Evolutionary conservation across 2,797 vertebrate species (phyloP).

Genomic region (Sparus aurata): DNA sequence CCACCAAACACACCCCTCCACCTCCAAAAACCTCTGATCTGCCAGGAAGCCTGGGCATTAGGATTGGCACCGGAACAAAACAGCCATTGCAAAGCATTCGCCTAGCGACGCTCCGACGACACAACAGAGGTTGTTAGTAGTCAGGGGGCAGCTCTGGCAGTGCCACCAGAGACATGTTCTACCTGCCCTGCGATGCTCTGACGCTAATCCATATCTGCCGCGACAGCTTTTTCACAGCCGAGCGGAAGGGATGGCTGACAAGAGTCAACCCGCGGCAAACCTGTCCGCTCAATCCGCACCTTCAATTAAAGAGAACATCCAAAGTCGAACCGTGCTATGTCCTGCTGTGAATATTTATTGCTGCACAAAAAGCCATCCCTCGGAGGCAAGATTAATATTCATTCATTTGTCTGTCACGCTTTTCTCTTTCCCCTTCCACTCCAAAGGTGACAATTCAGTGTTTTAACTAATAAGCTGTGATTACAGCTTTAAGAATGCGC

Average conservation of each 20-base stretch:
- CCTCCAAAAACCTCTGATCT: constrained; percentile 63
- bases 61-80: constrained; percentile 68
- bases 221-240: constrained; percentile 55
- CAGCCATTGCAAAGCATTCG: constrained; percentile 35
- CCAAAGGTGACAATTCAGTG: constrained; percentile 17
- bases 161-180: constrained; percentile 63
- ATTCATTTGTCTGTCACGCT: constrained; percentile 41
- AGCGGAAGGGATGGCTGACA: constrained; percentile 64
- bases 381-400: constrained; percentile 48
- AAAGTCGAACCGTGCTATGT: constrained; percentile 26
- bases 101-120: neutral
- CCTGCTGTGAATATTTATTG: constrained; percentile 64
- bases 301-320: constrained; percentile 66
- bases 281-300: constrained; percentile 53
- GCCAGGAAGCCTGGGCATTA: constrained; percentile 43
- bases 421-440: constrained; percentile 24
- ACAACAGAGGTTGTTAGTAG: constrained; percentile 67
- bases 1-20: constrained; percentile 29
- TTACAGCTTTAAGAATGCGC: constrained; percentile 30
- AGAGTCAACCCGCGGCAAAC: constrained; percentile 59
- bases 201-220: constrained; percentile 72
- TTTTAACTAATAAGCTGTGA: constrained; percentile 41
- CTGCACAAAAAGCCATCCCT: constrained; percentile 49
- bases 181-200: constrained; percentile 55
- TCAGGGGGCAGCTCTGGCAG: constrained; percentile 49